Conservation (phyloP, 2,888 invertebrate species). For the Arge pagana region DNA sequence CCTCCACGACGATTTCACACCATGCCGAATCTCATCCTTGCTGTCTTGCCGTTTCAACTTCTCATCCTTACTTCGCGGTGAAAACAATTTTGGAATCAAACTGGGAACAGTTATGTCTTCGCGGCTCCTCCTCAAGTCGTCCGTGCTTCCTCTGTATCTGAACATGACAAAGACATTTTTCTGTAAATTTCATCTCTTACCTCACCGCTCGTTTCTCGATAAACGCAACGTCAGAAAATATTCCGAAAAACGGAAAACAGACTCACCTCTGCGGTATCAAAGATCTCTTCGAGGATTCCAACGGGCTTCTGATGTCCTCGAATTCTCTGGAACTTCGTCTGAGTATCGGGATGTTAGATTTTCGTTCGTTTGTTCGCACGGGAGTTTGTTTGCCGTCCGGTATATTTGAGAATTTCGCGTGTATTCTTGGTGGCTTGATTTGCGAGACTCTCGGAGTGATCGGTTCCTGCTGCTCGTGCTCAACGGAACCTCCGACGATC, state of each 20-base stretch:
- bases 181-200: background rate
- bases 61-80: constrained; percentile 48
- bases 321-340: constrained; percentile 51
- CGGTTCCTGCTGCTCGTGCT: background rate
- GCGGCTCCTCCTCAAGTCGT: constrained; percentile 52
- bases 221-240: background rate
- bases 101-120: constrained; percentile 53
- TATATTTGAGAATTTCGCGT: constrained; percentile 35
- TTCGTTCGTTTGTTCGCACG: constrained; percentile 46
- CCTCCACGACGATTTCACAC: constrained; percentile 19
- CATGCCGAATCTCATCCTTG: constrained; percentile 48
- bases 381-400: constrained; percentile 34
- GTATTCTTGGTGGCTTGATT: constrained; percentile 46
- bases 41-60: constrained; percentile 51
- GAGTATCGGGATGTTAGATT: constrained; percentile 53
- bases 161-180: background rate
- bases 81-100: constrained; percentile 52
- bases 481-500: background rate
- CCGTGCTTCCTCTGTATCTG: constrained; percentile 54
- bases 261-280: constrained; percentile 53
- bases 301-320: constrained; percentile 52
- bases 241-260: background rate
- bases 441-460: constrained; percentile 39
- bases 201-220: background rate
- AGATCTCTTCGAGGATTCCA: constrained; percentile 53